A percentile compares a stretch with the other conserved stretches of the same genome.
These are phyloP conservation scores for Hydraecia micacea DNA, from an alignment of 2,888 invertebrate genomes.

Conservation along the genomic window DNA sequence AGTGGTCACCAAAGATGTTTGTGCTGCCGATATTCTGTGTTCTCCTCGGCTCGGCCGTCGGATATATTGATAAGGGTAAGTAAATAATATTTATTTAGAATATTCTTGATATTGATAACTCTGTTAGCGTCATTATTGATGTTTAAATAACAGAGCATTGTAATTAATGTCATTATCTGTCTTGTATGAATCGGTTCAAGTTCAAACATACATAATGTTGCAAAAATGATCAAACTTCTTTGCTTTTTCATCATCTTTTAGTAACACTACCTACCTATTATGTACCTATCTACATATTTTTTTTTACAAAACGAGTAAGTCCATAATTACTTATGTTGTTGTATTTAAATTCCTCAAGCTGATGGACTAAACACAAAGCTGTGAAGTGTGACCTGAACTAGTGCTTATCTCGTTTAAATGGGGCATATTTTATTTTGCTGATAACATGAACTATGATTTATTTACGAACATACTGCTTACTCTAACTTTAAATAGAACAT, in stretches of 20 bases:
- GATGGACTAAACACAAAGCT: slow-evolving; percentile 1
- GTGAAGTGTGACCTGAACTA: background rate
- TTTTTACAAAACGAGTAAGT: background rate
- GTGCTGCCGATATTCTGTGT: slow-evolving; percentile 73
- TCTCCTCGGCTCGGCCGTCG: slow-evolving; percentile 75
- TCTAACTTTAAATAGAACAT: background rate
- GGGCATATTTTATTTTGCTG: slow-evolving; percentile 16
- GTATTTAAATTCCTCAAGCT: background rate
- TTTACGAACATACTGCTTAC: background rate
- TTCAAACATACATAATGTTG: slow-evolving; percentile 1
- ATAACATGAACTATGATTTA: background rate
- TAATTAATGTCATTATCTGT: slow-evolving; percentile 12
- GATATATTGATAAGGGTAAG: slow-evolving; percentile 81
- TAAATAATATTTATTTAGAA: slow-evolving; percentile 42
- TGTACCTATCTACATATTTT: background rate
- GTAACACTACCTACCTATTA: background rate
- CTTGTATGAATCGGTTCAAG: slow-evolving; percentile 21
- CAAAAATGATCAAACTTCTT: background rate
- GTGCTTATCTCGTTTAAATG: slow-evolving; percentile 23
- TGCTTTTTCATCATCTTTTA: background rate
- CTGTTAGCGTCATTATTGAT: background rate
- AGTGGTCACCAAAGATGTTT: slow-evolving; percentile 75
- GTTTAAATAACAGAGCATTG: slow-evolving; percentile 9
- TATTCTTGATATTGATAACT: slow-evolving; percentile 20
- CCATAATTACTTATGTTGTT: background rate